Conservation (phyloP, 23 tunicate species). For the Styela plicata region DNA sequence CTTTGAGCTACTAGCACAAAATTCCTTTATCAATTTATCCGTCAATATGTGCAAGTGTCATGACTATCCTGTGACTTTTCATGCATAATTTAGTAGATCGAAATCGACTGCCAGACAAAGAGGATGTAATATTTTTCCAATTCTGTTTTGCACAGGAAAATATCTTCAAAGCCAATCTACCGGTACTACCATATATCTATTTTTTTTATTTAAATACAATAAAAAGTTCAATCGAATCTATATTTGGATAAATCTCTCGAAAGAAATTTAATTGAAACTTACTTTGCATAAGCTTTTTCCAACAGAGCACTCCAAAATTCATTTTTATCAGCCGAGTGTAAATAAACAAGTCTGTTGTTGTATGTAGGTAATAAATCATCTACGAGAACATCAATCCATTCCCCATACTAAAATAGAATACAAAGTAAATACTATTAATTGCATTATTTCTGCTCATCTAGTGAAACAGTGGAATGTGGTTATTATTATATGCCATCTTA, state of each 20-base stretch:
- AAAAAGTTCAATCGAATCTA: not conserved
- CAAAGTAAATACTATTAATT: not conserved
- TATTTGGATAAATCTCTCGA: not conserved
- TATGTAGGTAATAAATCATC: conserved; percentile 92
- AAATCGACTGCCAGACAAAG: too few species aligned
- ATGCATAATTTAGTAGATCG: not conserved
- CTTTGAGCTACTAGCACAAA: too few species aligned
- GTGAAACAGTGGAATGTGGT: too few species aligned
- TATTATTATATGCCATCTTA: too few species aligned
- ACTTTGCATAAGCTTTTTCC: conserved; percentile 97
- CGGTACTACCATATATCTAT: too few species aligned
- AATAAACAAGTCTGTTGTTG: conserved; percentile 70
- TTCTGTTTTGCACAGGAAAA: too few species aligned
- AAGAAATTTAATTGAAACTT: conserved; percentile 1
- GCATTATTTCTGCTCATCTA: too few species aligned
- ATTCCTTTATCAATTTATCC: too few species aligned
- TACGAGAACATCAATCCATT: conserved; percentile 97
- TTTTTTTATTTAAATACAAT: not conserved
- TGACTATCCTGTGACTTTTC: not conserved
- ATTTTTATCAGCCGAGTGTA: conserved; percentile 85
- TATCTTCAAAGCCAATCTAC: too few species aligned
- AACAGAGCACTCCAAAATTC: conserved; percentile 99
- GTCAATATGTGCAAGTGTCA: too few species aligned
- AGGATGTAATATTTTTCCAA: too few species aligned
- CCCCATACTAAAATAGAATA: conserved; percentile 78